phyloP scores from a whole-genome alignment of 2,797 vertebrate species.

The Muraenolepis orangiensis region DNA sequence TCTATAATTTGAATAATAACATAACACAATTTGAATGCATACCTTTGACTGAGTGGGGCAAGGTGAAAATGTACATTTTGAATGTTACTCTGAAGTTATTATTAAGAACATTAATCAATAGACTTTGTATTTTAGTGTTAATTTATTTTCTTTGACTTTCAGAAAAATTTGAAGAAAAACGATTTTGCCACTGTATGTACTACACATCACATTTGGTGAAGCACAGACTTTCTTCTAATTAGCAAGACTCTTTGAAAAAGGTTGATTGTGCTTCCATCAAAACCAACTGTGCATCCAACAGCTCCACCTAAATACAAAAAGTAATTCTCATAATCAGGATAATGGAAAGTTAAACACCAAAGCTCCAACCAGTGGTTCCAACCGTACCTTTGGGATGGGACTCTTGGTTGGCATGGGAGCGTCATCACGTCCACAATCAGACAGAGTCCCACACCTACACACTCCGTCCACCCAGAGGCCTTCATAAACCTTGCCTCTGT shows the following conservation, averaged over 20 bases:
- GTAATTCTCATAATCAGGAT: not conserved
- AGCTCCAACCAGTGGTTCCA: not conserved
- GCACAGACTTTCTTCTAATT: not conserved
- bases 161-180: not conserved
- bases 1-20: not conserved
- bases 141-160: not conserved
- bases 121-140: not conserved
- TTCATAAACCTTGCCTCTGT: constrained; percentile 83
- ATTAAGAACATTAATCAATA: not conserved
- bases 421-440: constrained; percentile 74
- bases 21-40: not conserved
- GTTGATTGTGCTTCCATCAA: constrained; percentile 70
- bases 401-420: constrained; percentile 71
- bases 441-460: constrained; percentile 83
- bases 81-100: no score
- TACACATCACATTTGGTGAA: not conserved
- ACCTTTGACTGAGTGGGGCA: not conserved
- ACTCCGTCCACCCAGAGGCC: constrained; percentile 83
- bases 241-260: constrained; percentile 33
- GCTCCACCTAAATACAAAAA: constrained; percentile 3
- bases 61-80: not conserved
- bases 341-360: not conserved
- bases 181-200: not conserved
- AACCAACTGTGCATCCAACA: constrained; percentile 76
- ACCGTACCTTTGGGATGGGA: constrained; percentile 85